Conservation (phyloP, 2,113 vertebrate species). For the Phasianus colchicus region DNA sequence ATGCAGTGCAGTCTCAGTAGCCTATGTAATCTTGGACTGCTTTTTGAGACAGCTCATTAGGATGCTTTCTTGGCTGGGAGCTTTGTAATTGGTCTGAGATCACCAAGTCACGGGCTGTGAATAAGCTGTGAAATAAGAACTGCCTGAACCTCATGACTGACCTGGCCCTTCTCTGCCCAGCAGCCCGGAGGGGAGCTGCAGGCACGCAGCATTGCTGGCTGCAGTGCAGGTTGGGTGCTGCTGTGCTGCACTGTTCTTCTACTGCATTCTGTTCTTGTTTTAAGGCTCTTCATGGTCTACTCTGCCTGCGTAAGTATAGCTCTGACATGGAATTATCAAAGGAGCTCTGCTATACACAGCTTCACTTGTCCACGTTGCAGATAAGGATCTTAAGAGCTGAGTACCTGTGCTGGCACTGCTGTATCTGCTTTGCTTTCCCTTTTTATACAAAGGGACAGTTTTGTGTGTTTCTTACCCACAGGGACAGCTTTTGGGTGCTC, state of each 20-base stretch:
- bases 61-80: conserved; percentile 8
- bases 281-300: background rate
- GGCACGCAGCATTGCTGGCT: background rate
- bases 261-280: background rate
- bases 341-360: background rate
- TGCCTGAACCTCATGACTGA: background rate
- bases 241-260: no score
- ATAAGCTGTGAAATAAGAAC: background rate
- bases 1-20: background rate
- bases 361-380: rapidly evolving
- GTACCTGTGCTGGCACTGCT: background rate
- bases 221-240: rapidly evolving
- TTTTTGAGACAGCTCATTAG: background rate
- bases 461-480: background rate
- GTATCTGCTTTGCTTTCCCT: background rate
- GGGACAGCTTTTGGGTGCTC: background rate
- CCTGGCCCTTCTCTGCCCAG: background rate
- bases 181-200: background rate
- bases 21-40: background rate
- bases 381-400: background rate
- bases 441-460: background rate
- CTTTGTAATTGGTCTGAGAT: background rate
- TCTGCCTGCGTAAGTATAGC: rapidly evolving
- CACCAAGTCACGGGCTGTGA: background rate
- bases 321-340: background rate